Evolutionary conservation across 1,140 invertebrate genomes (phyloP).

Genomic region (Drosophila nasuta): DNA sequence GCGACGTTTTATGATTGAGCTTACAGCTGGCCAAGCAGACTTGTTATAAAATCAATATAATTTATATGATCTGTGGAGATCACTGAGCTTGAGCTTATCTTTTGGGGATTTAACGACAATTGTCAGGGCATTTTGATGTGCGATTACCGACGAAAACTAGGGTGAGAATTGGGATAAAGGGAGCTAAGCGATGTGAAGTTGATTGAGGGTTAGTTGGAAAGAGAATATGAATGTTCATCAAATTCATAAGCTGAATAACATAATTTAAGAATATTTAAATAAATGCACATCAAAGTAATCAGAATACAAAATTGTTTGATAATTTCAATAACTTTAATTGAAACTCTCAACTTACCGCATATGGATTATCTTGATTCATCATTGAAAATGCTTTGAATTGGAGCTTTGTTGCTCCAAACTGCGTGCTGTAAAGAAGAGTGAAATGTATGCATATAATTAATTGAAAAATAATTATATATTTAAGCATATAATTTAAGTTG

Average conservation of each 20-base stretch:
- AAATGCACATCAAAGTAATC: too few species aligned
- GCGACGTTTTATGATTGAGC: conserved; percentile 38
- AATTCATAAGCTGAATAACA: too few species aligned
- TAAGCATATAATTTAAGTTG: conserved; percentile 7
- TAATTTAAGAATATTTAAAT: too few species aligned
- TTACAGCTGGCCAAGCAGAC: conserved; percentile 31
- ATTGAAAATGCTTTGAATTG: conserved; percentile 38
- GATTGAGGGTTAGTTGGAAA: too few species aligned
- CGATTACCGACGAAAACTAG: background rate
- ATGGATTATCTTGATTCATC: conserved; percentile 84
- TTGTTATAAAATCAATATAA: conserved; percentile 51
- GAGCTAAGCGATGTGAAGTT: too few species aligned
- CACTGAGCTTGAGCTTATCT: conserved; percentile 18
- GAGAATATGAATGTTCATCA: too few species aligned
- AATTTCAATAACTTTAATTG: background rate
- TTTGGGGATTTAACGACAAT: conserved; percentile 4
- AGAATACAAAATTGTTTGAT: background rate
- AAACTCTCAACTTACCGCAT: conserved; percentile 73
- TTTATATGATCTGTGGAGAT: conserved; percentile 34
- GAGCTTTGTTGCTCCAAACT: conserved; percentile 13
- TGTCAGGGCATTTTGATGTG: background rate
- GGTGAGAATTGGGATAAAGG: background rate
- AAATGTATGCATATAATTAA: conserved; percentile 21
- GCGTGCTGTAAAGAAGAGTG: conserved; percentile 36
- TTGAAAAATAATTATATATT: conserved; percentile 15